A percentile compares a stretch with the other conserved stretches of the same genome.
phyloP scores from a whole-genome alignment of 1,140 invertebrate genomes.

The Carposina sasakii region DNA sequence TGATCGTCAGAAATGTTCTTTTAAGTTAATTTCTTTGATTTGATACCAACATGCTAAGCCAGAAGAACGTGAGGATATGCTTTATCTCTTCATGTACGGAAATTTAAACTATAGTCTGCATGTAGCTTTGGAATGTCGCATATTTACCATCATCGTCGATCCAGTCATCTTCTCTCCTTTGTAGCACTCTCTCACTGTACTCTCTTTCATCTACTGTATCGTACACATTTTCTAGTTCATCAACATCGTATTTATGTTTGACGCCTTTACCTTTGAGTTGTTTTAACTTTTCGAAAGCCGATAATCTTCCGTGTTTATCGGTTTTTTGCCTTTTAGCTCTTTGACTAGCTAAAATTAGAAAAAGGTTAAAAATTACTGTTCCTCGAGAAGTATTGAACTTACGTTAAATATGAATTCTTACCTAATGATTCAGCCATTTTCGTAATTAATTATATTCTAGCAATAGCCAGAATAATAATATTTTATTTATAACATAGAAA shows the following conservation, averaged over 20 bases:
- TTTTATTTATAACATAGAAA: too few relatives aligned
- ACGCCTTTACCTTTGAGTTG: conserved; percentile 87
- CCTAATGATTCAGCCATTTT: conserved; percentile 56
- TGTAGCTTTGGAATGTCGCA: too few relatives aligned
- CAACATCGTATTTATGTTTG: conserved; percentile 90
- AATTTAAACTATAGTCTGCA: too few relatives aligned
- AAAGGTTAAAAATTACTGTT: neutral
- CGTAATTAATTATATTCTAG: too few relatives aligned
- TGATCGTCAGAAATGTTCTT: too few relatives aligned
- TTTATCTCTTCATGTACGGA: too few relatives aligned
- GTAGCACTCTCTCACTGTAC: conserved; percentile 86
- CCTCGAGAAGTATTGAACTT: too few relatives aligned
- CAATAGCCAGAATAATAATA: too few relatives aligned
- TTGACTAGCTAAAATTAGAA: conserved; percentile 41
- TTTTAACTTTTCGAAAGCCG: conserved; percentile 88
- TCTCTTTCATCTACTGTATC: conserved; percentile 94
- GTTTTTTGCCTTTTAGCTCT: conserved; percentile 80
- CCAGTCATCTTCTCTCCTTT: conserved; percentile 94
- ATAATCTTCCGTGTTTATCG: conserved; percentile 81
- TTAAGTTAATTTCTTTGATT: too few relatives aligned
- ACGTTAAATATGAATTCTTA: too few relatives aligned
- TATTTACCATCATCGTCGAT: conserved; percentile 96
- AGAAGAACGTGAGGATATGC: too few relatives aligned
- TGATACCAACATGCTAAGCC: too few relatives aligned
- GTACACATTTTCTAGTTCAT: conserved; percentile 89